Base-by-base conservation (phyloP, 2,888 invertebrate species). In the Monopis laevigella region DNA sequence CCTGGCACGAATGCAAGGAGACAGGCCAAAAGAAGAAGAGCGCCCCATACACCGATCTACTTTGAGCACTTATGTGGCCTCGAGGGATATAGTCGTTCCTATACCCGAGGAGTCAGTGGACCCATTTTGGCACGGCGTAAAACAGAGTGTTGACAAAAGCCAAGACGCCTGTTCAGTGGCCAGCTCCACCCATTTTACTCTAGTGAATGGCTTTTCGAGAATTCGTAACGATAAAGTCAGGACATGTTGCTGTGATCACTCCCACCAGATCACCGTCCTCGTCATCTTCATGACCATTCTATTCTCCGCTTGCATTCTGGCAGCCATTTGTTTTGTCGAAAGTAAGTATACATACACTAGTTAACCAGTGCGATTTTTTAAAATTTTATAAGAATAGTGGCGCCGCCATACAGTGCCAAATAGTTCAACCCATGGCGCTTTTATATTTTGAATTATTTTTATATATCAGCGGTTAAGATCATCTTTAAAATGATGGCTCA, bases 171-270 rank as follows among this genome's bases (percentile, higher is more conserved):
- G 85, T 44, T 92, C 92, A 27, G 82, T 92, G 45, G 92, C 92
- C 40, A 92, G 92, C 71, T 92, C 92, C 46, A 92, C 90, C 58
- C 92, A 93, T 68, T 93, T 93, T 64, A 93, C 93, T 8, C 90
- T 93, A 42, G 89, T 93, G 45, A 92, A 92, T 62, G 89, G 89
- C 42, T 85, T 88, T 53, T 85, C 86, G 41, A 84, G 88, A 55
- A 83, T 84, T 46, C 84, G 86, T 58, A 74, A 84, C 46, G 82
- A 80, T 46, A 86, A 87, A 56, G 83, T 83, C 51, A 83, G 82
- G 55, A 78, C 85, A 35, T 88, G 88, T 58, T 90, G 90, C 63
- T 92, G 90, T 64, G 83, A 87, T 58, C 86, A 87, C 51, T 85
- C 85, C 44, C 89, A 92, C 58, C 91, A 92, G 71, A 85, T 92